Evolutionary conservation across 2,888 invertebrate genomes (phyloP).

Genomic region (Ophion ventricosus): DNA sequence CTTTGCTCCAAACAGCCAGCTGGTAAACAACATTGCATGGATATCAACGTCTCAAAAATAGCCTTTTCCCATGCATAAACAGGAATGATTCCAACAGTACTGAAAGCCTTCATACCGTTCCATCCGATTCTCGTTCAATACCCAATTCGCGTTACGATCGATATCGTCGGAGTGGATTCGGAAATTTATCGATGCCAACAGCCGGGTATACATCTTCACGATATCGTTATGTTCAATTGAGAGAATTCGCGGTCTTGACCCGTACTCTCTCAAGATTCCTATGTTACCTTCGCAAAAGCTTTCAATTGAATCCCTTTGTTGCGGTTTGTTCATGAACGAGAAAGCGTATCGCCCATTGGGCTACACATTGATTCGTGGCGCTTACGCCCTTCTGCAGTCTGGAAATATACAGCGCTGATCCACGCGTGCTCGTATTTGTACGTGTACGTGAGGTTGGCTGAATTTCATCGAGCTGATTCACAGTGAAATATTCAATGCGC

Average conservation of each 20-base stretch:
- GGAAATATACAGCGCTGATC: neutral
- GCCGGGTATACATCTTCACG: neutral
- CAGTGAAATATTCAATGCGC: constrained; percentile 60
- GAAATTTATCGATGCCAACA: constrained; percentile 2
- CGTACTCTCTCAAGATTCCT: neutral
- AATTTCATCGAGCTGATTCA: constrained; percentile 55
- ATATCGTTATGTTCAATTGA: neutral
- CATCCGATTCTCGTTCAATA: constrained; percentile 54
- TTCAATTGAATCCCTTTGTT: constrained; percentile 3
- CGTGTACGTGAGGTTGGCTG: constrained; percentile 16
- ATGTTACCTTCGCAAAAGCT: neutral
- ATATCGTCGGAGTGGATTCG: neutral
- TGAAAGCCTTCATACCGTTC: constrained; percentile 30
- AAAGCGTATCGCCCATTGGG: neutral
- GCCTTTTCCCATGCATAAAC: neutral
- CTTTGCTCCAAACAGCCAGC: too few species aligned
- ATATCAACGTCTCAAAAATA: neutral
- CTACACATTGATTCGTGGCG: neutral
- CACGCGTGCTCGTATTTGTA: constrained; percentile 11
- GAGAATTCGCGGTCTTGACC: constrained; percentile 1
- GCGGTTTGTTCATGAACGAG: neutral
- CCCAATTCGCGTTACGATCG: constrained; percentile 18
- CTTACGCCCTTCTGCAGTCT: neutral
- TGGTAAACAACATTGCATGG: too few species aligned
- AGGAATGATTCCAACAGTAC: constrained; percentile 18